Base-by-base conservation (phyloP, 2,888 invertebrate species). In the Macrosoma leucophasiata region DNA sequence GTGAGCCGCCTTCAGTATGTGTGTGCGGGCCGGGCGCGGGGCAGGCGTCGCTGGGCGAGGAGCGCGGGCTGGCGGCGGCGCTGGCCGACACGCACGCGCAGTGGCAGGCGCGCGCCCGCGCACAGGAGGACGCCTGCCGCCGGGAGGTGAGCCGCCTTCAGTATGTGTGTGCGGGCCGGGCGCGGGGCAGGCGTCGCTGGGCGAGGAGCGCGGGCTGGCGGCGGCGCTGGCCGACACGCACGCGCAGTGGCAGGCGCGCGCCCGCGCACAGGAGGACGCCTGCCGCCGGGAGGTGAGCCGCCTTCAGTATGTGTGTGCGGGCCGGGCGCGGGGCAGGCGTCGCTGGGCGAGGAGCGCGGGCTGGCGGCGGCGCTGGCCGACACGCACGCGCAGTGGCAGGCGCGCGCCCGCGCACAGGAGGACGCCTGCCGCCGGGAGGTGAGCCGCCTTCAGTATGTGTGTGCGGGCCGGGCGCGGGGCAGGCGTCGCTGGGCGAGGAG, bases 161-260 rank as follows among this genome's bases (percentile, higher is more conserved):
- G n/a, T n/a, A n/a, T n/a, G n/a, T n/a, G n/a, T n/a, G n/a, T n/a
- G n/a, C n/a, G n/a, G n/a, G n/a, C n/a, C n/a, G n/a, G n/a, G n/a
- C n/a, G n/a, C n/a, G n/a, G n/a, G n/a, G 13, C 87, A 91, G 50
- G 74, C 79, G 24, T 93, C 94, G 52, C 74, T 97, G 34, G 85
- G 89, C 6, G 96, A 96, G 55, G 97, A 98, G 72, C 90, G 91
- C 42, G 92, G 94, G 50, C 84, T 98, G 61, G 93, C 95, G 42
- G 50, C 72, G 32, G 66, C 77, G 40, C 48, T 85, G 62, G 68
- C 71, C 38, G 36, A 58, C 63, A 64, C 62, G 49, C 58, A 75
- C 43, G 56, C 73, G 7, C 73, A 71, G 55, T 79, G 78, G 81
- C 81, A 78, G 50, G 62, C 62, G 14, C 40, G 55, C 3, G 73